Percentiles rank a stretch among this genome's conserved stretches.
phyloP scores from a whole-genome alignment of 23 tunicate genomes.

The Halocynthia aurantium region DNA sequence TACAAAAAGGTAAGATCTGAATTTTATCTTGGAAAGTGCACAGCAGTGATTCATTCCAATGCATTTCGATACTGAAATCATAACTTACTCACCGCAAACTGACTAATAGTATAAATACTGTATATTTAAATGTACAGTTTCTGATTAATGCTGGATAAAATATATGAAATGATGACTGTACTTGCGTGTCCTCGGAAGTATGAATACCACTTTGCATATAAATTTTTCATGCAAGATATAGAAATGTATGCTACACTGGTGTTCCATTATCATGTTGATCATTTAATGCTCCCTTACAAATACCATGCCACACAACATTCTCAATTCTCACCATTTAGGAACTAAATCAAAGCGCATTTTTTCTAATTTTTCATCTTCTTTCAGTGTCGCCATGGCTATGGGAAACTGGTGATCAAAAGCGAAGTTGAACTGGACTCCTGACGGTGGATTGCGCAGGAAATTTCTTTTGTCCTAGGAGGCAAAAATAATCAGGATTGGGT shows the following conservation, averaged over 20 bases:
- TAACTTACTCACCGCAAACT: too few species aligned
- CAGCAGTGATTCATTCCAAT: too few species aligned
- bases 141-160: too few species aligned
- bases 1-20: neutral
- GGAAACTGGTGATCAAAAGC: slow-evolving; percentile 87
- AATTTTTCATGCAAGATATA: too few species aligned
- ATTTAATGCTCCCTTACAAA: neutral
- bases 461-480: slow-evolving; percentile 73
- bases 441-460: slow-evolving; percentile 96
- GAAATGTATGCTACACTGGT: too few species aligned
- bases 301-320: neutral
- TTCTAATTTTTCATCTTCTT: slow-evolving; percentile 78
- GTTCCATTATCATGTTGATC: neutral
- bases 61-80: too few species aligned
- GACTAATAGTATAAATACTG: too few species aligned
- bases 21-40: neutral
- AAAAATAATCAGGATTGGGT: too few species aligned
- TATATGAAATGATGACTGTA: too few species aligned
- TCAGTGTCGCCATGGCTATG: slow-evolving; percentile 87
- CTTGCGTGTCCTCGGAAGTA: too few species aligned
- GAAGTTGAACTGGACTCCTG: slow-evolving; percentile 96
- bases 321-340: slow-evolving; percentile 69
- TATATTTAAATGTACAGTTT: too few species aligned
- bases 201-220: too few species aligned
- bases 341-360: slow-evolving; percentile 96